Evolutionary conservation across 2,113 vertebrate genomes (phyloP), one percentile per base, ranked within the genome.

Genomic region (Chlamydotis undulata): DNA sequence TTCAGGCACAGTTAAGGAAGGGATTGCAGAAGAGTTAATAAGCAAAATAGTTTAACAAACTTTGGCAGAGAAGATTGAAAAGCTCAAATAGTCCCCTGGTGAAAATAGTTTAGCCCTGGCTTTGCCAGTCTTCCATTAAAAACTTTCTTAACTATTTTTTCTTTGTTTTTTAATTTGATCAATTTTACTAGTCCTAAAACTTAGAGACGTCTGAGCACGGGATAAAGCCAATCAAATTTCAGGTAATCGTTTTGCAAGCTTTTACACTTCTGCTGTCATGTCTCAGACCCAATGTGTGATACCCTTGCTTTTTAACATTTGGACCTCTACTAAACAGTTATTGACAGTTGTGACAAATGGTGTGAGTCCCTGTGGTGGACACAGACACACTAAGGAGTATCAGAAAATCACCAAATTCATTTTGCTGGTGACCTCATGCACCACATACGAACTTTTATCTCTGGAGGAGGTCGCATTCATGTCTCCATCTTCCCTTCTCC

Each of bases 1-100:
- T 97, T 95, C 94, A 97, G 86, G 69, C 93, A 33, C 49, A 88
- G 59, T 94, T 92, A 97, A 97, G 77, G 65, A 94, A 82, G n/a
- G 76, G 70, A 94, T 78, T 94, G 89, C 83, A 92, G 89, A 96
- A 92, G 90, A 95, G 74, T 90, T 95, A 95, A 95, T 92, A 95
- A 91, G 92, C 84, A 94, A 94, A 95, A 94, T 43, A 95, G 79
- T 94, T 94, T 80, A 91, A 97, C 73, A 90, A 95, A 74, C 57
- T 91, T 90, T 87, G 92, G 56, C 96, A 92, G 86, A 76, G 65
- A 93, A 90, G 83, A 68, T 61, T 91, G 77, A 87, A 92, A 95
- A 76, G 53, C 61, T 91, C 50, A 59, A 5, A 26, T 4, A 2
- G 43, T 94, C 35, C 71, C 78, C 52, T 25, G 14, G 49, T 73